These are phyloP conservation scores for Phasia obesa DNA, from an alignment of 2,888 invertebrate genomes.

Conservation along the genomic window DNA sequence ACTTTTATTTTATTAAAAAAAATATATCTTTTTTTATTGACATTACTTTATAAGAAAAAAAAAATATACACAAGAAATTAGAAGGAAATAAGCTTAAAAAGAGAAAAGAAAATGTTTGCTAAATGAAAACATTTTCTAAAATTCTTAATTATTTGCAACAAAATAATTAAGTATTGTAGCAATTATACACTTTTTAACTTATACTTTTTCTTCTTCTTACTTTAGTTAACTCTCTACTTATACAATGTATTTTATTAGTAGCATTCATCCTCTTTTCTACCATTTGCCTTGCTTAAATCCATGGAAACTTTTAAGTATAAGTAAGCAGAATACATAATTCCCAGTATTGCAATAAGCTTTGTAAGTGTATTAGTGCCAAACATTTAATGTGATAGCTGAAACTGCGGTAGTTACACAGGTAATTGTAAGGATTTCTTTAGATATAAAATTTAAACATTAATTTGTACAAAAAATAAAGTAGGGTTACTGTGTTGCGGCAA, in stretches of 20 bases:
- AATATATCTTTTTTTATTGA: too few relatives aligned
- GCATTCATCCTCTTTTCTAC: slow-evolving; percentile 1
- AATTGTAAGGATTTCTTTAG: slow-evolving; percentile 40
- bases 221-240: too few relatives aligned
- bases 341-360: slow-evolving; percentile 15
- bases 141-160: slow-evolving; percentile 10
- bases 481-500: too few relatives aligned
- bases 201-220: background rate
- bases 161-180: slow-evolving; percentile 55
- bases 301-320: slow-evolving; percentile 4
- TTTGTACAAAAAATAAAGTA: background rate
- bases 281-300: slow-evolving; percentile 10
- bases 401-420: slow-evolving; percentile 24
- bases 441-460: slow-evolving; percentile 10
- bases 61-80: too few relatives aligned
- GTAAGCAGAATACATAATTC: slow-evolving; percentile 35
- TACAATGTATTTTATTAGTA: too few relatives aligned
- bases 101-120: background rate
- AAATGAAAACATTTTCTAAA: slow-evolving; percentile 44
- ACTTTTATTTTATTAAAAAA: too few relatives aligned
- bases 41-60: too few relatives aligned
- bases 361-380: background rate
- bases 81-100: too few relatives aligned
- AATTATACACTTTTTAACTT: slow-evolving; percentile 43
- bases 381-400: slow-evolving; percentile 18